These are phyloP conservation scores for Alosa alosa DNA, from an alignment of 2,113 vertebrate genomes.

Conservation along the genomic window DNA sequence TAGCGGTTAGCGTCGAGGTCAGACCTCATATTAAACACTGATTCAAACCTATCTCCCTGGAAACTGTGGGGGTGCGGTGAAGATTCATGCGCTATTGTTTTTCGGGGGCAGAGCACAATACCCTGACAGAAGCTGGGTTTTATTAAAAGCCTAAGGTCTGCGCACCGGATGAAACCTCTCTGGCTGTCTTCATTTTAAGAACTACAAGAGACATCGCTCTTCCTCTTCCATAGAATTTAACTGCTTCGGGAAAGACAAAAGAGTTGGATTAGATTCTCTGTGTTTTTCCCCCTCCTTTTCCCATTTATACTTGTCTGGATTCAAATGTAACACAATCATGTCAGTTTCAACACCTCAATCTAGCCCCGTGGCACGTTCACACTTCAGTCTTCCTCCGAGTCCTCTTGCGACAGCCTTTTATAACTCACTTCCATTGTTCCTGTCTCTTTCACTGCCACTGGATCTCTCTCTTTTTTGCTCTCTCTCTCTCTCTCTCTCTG, in stretches of 20 bases:
- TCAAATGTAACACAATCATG: neutral
- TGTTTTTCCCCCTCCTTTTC: neutral
- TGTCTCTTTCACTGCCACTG: neutral
- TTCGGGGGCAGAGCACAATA: neutral
- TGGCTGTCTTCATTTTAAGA: neutral
- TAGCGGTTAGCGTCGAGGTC: neutral
- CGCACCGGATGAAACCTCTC: neutral
- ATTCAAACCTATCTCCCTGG: neutral
- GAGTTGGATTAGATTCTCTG: neutral
- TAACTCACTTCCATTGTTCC: neutral
- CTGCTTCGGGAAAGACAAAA: neutral
- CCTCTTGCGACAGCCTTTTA: neutral
- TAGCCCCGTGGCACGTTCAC: neutral
- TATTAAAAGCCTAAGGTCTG: neutral
- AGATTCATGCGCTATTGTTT: neutral
- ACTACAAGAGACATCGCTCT: neutral
- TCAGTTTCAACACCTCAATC: conserved; percentile 1
- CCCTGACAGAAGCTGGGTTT: neutral
- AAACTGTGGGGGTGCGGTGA: neutral
- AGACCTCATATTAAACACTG: neutral
- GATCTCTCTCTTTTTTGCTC: neutral
- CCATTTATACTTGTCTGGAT: neutral
- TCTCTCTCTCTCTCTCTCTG: neutral
- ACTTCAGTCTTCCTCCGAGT: neutral
- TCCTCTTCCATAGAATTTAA: neutral